Conservation (phyloP, 1,140 invertebrate genomes). For the Spodoptera frugiperda region DNA sequence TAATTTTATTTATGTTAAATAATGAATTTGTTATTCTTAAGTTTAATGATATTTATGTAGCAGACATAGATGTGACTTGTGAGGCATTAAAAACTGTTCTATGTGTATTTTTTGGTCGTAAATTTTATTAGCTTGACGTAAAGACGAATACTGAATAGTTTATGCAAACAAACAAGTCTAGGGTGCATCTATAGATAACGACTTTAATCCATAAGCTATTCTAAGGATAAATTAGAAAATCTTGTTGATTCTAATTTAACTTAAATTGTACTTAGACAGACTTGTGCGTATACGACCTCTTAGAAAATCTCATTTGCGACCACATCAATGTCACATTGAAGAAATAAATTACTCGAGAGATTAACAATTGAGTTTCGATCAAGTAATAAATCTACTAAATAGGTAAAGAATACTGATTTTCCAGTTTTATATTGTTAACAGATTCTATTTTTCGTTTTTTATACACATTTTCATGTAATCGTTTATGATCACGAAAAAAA, state of each 20-base stretch:
- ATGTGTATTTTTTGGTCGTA: background rate
- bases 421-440: no score
- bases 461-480: no score
- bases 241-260: background rate
- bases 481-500: no score
- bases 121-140: background rate
- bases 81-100: slow-evolving; percentile 20
- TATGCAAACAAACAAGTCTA: background rate
- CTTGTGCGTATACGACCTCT: background rate
- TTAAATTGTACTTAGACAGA: background rate
- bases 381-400: no score
- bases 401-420: no score
- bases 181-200: background rate
- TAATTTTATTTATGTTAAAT: no score
- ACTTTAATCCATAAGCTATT: background rate
- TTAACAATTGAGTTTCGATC: no score
- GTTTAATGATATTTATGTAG: background rate
- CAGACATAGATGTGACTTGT: background rate
- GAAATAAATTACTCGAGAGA: no score
- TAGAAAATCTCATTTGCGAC: no score
- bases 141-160: background rate
- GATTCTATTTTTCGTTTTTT: no score
- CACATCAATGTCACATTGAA: no score
- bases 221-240: background rate
- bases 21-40: slow-evolving; percentile 4